Percentiles rank a stretch among this genome's conserved stretches.
phyloP scores from a whole-genome alignment of 2,888 invertebrate genomes.

The Fragum whitleyi region DNA sequence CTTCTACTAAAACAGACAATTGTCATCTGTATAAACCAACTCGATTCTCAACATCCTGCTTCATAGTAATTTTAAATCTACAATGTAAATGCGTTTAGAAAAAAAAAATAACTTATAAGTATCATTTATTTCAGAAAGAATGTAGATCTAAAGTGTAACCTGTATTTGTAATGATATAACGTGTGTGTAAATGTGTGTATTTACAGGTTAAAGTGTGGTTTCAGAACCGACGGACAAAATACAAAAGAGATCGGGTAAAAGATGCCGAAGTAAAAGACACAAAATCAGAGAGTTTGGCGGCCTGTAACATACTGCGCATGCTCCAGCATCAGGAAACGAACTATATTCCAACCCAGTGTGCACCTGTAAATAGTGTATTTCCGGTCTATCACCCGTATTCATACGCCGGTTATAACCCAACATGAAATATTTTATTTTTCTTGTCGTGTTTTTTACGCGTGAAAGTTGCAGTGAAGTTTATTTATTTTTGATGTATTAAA shows the following conservation, averaged over 20 bases:
- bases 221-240: constrained; percentile 97
- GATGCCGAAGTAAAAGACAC: constrained; percentile 75
- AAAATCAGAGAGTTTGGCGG: constrained; percentile 77
- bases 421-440: constrained; percentile 19
- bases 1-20: too few relatives aligned
- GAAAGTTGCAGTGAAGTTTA: background rate
- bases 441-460: background rate
- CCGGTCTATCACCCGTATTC: constrained; percentile 59
- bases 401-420: constrained; percentile 57
- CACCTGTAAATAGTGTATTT: constrained; percentile 53
- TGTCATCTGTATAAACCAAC: too few relatives aligned
- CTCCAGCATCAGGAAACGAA: constrained; percentile 66
- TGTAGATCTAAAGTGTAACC: too few relatives aligned
- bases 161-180: too few relatives aligned
- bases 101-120: too few relatives aligned
- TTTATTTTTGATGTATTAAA: background rate
- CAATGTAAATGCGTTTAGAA: too few relatives aligned
- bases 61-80: too few relatives aligned
- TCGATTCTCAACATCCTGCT: too few relatives aligned
- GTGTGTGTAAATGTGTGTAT: too few relatives aligned
- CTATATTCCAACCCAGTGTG: constrained; percentile 41
- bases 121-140: too few relatives aligned
- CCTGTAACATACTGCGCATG: constrained; percentile 75
- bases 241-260: constrained; percentile 88
- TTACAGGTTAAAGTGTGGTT: constrained; percentile 96